A percentile compares a stretch with the other conserved stretches of the same genome.
These are phyloP conservation scores for Tinamus guttatus DNA, from an alignment of 2,113 vertebrate species.

Conservation along the genomic window DNA sequence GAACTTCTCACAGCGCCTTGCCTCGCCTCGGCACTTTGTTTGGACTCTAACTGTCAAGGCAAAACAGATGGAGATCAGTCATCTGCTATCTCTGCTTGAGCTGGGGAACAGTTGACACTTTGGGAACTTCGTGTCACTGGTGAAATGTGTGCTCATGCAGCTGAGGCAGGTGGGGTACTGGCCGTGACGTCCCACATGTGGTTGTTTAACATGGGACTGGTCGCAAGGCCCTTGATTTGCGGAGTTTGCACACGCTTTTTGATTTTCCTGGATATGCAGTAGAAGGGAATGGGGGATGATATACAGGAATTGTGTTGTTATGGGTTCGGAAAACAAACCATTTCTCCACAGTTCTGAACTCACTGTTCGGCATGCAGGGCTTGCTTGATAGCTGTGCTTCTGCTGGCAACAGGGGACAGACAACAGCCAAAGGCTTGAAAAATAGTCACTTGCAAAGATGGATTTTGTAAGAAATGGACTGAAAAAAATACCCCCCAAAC, in stretches of 20 bases:
- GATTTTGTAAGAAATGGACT: slow-evolving; percentile 38
- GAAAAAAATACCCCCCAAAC: slow-evolving; percentile 3
- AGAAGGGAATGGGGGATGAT: not conserved
- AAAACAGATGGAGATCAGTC: not conserved
- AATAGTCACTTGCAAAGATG: not conserved
- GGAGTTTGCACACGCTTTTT: slow-evolving; percentile 58
- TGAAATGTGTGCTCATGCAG: not conserved
- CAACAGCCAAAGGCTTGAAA: not conserved
- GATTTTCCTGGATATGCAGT: not conserved
- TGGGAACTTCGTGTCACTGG: not conserved
- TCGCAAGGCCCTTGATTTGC: slow-evolving; percentile 34
- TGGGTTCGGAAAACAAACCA: not conserved
- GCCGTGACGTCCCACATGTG: not conserved
- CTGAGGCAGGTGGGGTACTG: not conserved
- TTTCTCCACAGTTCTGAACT: not conserved
- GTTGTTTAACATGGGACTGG: not conserved
- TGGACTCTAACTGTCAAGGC: not conserved
- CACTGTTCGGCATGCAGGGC: not conserved
- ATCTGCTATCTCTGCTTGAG: slow-evolving; percentile 4
- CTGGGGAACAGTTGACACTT: not conserved
- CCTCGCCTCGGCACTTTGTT: slow-evolving; percentile 41
- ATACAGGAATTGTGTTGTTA: not conserved
- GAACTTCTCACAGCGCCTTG: slow-evolving; percentile 40
- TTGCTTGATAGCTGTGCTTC: slow-evolving; percentile 25
- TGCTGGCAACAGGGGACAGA: not conserved